Evolutionary conservation across 2,797 vertebrate genomes (phyloP).

Genomic region (Rhabdophis nuchalis): DNA sequence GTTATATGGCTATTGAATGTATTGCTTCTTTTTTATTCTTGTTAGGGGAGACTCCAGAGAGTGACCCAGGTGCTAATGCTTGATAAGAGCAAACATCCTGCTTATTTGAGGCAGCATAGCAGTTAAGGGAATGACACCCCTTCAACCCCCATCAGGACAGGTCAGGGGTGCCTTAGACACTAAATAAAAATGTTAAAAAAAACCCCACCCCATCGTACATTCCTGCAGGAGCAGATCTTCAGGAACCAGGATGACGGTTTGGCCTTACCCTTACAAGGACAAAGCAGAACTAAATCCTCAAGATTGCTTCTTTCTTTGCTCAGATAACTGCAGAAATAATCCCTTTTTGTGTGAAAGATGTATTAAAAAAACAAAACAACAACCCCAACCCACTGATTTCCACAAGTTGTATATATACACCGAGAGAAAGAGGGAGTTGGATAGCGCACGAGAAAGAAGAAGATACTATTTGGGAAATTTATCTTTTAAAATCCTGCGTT

Average conservation of each 20-base stretch:
- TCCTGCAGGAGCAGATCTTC: background rate
- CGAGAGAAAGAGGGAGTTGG: background rate
- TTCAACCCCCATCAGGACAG: background rate
- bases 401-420: background rate
- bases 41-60: background rate
- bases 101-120: background rate
- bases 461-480: background rate
- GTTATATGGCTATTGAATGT: slow-evolving; percentile 1
- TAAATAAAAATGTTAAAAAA: background rate
- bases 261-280: background rate
- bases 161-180: background rate
- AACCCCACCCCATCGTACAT: background rate
- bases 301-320: background rate
- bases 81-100: background rate
- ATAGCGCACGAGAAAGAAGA: background rate
- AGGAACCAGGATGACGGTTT: background rate
- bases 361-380: background rate
- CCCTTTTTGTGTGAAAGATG: background rate
- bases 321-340: background rate
- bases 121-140: background rate
- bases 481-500: background rate
- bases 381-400: background rate
- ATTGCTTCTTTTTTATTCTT: background rate
- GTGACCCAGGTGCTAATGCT: background rate
- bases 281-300: background rate